These are phyloP conservation scores for Antechinus stuartii DNA, from an alignment of 2,113 vertebrate genomes.

Conservation along the genomic window DNA sequence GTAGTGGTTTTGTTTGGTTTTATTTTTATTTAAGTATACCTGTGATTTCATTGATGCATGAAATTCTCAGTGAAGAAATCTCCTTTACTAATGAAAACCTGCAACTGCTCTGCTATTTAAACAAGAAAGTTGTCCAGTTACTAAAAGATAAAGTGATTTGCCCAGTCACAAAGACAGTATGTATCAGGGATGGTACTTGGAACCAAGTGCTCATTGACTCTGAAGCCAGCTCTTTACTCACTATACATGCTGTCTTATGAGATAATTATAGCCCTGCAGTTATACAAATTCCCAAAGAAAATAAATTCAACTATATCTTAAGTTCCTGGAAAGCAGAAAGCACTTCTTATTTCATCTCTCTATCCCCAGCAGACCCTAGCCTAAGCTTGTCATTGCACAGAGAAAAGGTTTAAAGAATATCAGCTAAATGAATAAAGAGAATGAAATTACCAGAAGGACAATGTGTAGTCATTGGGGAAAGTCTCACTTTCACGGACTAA, in stretches of 20 bases:
- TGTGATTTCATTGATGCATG: no score
- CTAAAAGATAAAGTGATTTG: neutral
- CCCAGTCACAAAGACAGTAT: neutral
- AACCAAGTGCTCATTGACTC: neutral
- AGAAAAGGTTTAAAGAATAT: neutral
- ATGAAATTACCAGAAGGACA: slow-evolving; percentile 94
- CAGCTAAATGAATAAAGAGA: neutral
- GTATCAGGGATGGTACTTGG: neutral
- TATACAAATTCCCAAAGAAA: neutral
- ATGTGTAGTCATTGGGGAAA: slow-evolving; percentile 88
- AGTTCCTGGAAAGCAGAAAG: neutral
- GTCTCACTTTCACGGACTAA: slow-evolving; percentile 93
- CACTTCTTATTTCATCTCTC: neutral
- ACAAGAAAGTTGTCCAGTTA: neutral
- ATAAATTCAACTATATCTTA: neutral
- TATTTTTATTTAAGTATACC: no score
- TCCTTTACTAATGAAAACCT: no score
- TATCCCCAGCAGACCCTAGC: neutral
- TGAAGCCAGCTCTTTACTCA: neutral
- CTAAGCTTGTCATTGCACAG: neutral
- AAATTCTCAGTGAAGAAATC: no score
- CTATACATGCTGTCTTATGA: neutral
- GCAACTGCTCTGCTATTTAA: no score
- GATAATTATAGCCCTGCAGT: neutral
- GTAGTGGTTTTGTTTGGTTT: no score